These are phyloP conservation scores for Sitobion miscanthi DNA, from an alignment of 1,140 invertebrate species.

Conservation along the genomic window DNA sequence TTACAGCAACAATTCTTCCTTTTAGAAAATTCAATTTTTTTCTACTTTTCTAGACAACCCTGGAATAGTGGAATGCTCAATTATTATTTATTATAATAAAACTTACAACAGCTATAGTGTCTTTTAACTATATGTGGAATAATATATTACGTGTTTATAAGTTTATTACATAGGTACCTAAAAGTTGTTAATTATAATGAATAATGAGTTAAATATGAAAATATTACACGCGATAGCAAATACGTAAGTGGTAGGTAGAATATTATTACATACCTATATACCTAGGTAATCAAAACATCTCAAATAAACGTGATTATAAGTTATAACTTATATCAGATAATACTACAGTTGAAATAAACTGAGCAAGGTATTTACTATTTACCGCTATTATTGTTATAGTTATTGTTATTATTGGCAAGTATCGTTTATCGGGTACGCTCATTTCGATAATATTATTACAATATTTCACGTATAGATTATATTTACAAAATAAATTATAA, in stretches of 20 bases:
- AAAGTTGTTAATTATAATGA: background rate
- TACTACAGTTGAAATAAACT: no score
- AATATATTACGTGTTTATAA: background rate
- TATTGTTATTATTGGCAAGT: background rate
- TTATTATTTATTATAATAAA: background rate
- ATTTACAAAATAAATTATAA: background rate
- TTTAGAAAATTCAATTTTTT: no score
- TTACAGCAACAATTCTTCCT: background rate
- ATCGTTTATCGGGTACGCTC: background rate
- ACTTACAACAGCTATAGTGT: no score
- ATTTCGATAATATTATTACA: background rate
- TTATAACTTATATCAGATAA: no score
- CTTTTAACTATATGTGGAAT: background rate
- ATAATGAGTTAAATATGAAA: background rate
- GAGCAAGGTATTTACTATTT: no score
- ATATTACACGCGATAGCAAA: background rate
- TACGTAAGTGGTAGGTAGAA: background rate
- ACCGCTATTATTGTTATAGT: no score
- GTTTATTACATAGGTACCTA: no score
- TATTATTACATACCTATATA: background rate
- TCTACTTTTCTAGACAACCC: background rate
- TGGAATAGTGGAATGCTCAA: background rate
- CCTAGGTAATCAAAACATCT: background rate
- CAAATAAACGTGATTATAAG: background rate
- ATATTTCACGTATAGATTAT: background rate